These are phyloP conservation scores for Marasmarcha lunaedactyla DNA, from an alignment of 2,888 invertebrate species.

Conservation along the genomic window DNA sequence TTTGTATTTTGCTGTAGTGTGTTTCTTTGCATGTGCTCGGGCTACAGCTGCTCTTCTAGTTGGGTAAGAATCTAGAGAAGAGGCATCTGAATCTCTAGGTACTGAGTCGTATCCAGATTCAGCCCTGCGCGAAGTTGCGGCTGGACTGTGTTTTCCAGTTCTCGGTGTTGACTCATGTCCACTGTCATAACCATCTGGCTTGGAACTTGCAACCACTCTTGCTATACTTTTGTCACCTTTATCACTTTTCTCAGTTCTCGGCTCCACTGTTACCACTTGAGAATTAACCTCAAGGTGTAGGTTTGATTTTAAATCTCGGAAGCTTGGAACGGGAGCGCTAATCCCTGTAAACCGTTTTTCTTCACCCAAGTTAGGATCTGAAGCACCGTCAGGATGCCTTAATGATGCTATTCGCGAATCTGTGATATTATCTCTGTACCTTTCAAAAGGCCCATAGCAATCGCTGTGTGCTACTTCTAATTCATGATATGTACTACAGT, in stretches of 20 bases:
- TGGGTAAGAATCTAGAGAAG: constrained; percentile 82
- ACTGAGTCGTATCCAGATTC: constrained; percentile 95
- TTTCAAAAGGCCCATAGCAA: constrained; percentile 72
- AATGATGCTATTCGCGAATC: constrained; percentile 76
- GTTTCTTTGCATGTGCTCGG: constrained; percentile 62
- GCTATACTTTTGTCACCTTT: constrained; percentile 75
- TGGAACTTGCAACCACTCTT: constrained; percentile 74
- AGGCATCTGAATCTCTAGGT: constrained; percentile 88
- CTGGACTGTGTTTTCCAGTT: constrained; percentile 84
- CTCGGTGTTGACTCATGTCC: constrained; percentile 87
- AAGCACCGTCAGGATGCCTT: constrained; percentile 92
- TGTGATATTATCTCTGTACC: constrained; percentile 67
- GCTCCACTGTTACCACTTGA: constrained; percentile 71
- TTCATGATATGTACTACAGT: constrained; percentile 70
- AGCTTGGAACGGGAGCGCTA: constrained; percentile 69
- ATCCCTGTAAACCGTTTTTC: constrained; percentile 74
- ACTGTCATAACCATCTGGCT: constrained; percentile 84
- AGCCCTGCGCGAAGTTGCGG: constrained; percentile 82
- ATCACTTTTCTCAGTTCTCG: constrained; percentile 71
- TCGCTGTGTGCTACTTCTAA: constrained; percentile 64
- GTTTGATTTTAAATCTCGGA: constrained; percentile 67
- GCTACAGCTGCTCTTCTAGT: constrained; percentile 60
- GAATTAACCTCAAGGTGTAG: constrained; percentile 62
- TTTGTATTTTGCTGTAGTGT: constrained; percentile 73
- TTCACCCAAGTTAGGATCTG: constrained; percentile 88